phyloP scores from a whole-genome alignment of 2,888 invertebrate species.

The Apotomis capreana region DNA sequence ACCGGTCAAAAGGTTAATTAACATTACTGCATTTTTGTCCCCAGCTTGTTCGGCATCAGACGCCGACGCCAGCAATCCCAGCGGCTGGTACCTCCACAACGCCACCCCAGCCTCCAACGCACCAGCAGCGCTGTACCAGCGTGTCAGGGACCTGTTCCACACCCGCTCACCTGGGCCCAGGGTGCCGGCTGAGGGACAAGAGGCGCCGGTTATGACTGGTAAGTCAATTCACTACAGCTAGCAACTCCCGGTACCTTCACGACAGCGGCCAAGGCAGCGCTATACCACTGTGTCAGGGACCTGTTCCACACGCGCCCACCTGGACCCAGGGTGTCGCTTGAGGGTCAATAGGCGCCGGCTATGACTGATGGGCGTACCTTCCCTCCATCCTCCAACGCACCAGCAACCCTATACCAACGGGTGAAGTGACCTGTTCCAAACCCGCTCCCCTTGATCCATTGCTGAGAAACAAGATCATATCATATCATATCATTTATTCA shows the following conservation, averaged over 20 bases:
- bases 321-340: slow-evolving; percentile 74
- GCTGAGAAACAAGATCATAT: slow-evolving; percentile 66
- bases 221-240: background rate
- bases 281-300: slow-evolving; percentile 93
- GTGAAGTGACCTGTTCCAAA: slow-evolving; percentile 91
- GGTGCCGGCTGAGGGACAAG: slow-evolving; percentile 75
- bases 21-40: slow-evolving; percentile 10
- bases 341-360: slow-evolving; percentile 77
- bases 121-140: slow-evolving; percentile 91
- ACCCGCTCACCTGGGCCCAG: slow-evolving; percentile 77
- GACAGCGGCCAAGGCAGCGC: slow-evolving; percentile 78
- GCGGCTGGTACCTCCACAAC: slow-evolving; percentile 92
- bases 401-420: slow-evolving; percentile 81
- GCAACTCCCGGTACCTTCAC: no score
- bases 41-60: slow-evolving; percentile 81
- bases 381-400: background rate
- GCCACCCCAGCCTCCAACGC: slow-evolving; percentile 58
- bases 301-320: slow-evolving; percentile 87
- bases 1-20: no score
- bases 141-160: slow-evolving; percentile 92
- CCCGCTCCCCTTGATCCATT: slow-evolving; percentile 74
- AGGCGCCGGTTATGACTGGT: slow-evolving; percentile 82
- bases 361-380: slow-evolving; percentile 72
- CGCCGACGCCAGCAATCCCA: slow-evolving; percentile 80
- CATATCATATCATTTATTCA: no score